Percentiles rank a stretch among this genome's conserved stretches.
Conservation (phyloP, 2,113 vertebrate genomes). For the Corythaixoides concolor region DNA sequence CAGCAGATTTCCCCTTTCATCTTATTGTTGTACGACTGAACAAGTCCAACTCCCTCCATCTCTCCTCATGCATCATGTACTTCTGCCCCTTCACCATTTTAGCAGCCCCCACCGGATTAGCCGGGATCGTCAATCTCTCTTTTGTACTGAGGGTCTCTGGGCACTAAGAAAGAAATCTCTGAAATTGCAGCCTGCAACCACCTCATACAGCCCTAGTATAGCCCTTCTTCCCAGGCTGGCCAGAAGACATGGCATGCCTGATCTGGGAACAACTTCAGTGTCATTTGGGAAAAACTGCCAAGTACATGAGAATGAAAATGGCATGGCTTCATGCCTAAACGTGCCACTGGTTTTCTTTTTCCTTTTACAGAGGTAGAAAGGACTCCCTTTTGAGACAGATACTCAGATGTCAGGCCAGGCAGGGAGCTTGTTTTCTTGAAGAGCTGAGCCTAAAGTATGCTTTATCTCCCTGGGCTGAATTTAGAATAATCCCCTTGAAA, state of each 20-base stretch:
- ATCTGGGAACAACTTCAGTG: neutral
- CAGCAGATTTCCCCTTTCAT: neutral
- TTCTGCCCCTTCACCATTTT: neutral
- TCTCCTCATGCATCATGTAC: neutral
- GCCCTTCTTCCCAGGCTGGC: neutral
- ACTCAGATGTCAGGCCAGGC: neutral
- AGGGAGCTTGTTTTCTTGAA: conserved; percentile 2
- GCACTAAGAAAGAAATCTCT: neutral
- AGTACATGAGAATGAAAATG: neutral
- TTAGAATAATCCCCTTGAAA: neutral
- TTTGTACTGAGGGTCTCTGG: neutral
- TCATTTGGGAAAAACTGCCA: neutral
- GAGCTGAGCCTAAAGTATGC: neutral
- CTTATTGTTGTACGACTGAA: neutral
- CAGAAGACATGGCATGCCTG: neutral
- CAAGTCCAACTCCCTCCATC: neutral
- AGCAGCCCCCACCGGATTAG: neutral
- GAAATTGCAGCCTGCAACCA: neutral
- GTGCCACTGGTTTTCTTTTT: neutral
- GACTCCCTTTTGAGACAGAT: neutral
- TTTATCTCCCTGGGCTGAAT: neutral
- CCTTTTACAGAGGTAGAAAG: neutral
- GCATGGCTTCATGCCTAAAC: neutral
- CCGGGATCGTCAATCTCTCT: neutral
- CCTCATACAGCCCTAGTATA: neutral